These are phyloP conservation scores for Mamestra configurata DNA, from an alignment of 1,140 invertebrate genomes.

Conservation along the genomic window DNA sequence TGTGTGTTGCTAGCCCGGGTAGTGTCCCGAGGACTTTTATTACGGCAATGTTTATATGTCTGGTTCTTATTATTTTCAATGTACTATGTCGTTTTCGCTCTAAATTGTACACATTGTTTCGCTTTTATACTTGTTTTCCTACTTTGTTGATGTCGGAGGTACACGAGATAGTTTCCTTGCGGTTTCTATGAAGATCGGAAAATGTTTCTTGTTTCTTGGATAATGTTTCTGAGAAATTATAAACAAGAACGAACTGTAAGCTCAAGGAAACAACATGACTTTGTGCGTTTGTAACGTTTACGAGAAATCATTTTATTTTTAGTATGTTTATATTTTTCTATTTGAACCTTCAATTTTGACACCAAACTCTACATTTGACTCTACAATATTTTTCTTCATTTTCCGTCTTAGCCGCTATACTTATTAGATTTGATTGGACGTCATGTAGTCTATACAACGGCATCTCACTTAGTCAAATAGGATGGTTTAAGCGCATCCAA, in stretches of 20 bases:
- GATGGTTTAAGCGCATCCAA: too few relatives aligned
- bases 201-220: background rate
- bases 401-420: too few relatives aligned
- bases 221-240: background rate
- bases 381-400: too few relatives aligned
- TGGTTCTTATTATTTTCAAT: constrained; percentile 49
- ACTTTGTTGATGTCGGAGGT: constrained; percentile 7
- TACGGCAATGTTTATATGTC: constrained; percentile 45
- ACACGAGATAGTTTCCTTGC: background rate
- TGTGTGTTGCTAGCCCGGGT: constrained; percentile 4
- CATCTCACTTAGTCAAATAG: too few relatives aligned
- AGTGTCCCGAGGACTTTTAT: constrained; percentile 40
- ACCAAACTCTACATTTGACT: too few relatives aligned
- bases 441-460: too few relatives aligned
- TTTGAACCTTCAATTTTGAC: too few relatives aligned
- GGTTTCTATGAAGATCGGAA: background rate
- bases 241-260: background rate
- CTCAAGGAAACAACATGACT: background rate
- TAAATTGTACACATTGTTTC: constrained; percentile 40
- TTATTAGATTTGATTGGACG: too few relatives aligned
- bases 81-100: constrained; percentile 40
- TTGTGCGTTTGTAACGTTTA: background rate
- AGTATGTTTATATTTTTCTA: too few relatives aligned
- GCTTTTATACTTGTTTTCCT: constrained; percentile 27
- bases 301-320: too few relatives aligned